Evolutionary conservation across 2,888 invertebrate species (phyloP).

Genomic region (Cacoxenus indagator): DNA sequence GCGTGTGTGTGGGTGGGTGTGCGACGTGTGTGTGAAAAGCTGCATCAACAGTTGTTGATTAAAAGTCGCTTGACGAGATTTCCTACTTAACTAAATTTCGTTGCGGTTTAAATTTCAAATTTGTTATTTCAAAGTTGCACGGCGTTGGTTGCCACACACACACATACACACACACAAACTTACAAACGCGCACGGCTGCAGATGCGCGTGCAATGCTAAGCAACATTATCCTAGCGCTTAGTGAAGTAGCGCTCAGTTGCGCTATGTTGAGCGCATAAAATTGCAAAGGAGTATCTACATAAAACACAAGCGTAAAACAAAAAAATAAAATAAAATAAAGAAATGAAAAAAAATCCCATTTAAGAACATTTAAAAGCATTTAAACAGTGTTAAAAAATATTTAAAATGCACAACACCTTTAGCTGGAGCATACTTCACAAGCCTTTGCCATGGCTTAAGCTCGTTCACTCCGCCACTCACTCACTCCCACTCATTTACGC

Average conservation of each 20-base stretch:
- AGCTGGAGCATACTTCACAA: not conserved
- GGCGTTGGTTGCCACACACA: not conserved
- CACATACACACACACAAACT: not conserved
- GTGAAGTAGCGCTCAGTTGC: not conserved
- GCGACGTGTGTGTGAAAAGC: conserved; percentile 17
- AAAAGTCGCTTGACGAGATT: conserved; percentile 40
- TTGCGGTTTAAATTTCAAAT: conserved; percentile 38
- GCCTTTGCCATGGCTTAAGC: not conserved
- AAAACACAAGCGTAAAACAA: not conserved
- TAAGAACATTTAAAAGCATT: conserved; percentile 22
- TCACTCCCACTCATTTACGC: not conserved
- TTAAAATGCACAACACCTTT: conserved; percentile 21
- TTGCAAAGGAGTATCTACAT: not conserved
- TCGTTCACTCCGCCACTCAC: not conserved
- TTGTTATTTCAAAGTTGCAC: conserved; percentile 22
- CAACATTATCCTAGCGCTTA: not conserved
- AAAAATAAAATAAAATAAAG: not conserved
- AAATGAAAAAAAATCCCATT: not conserved
- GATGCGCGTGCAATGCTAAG: not conserved
- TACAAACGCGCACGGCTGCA: not conserved
- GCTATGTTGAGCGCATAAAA: not conserved
- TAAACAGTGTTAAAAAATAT: conserved; percentile 20
- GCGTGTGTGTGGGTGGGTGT: no score
- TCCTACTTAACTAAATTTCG: conserved; percentile 49
- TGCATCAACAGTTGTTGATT: conserved; percentile 60